Base-by-base conservation (phyloP, 1,140 invertebrate species). In the Cylas formicarius region DNA sequence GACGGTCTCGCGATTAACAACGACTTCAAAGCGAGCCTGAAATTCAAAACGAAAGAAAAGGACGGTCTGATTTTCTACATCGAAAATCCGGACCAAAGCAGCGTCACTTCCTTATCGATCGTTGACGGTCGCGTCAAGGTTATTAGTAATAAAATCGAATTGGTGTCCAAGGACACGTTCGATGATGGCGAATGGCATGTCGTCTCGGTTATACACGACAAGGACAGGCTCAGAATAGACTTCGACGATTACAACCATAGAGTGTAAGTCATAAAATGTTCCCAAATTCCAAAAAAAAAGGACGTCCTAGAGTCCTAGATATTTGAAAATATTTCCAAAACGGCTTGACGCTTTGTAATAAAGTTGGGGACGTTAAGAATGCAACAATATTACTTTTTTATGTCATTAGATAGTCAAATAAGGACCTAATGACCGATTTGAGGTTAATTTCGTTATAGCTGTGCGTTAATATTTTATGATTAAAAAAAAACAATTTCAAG, bases 101-200 rank as follows among this genome's bases (percentile, higher is more conserved):
- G 76, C 6, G 76, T 68, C 2, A 75, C 87, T 36, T 80, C 76
- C 0, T 61, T 94, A 1, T 75, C 79, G 0, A 38, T 94, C 14
- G 59, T 71, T 0, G 71, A 85, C 38, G 88, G 89, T 13, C 67
- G 72, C 18, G 62, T 93, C 1, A 72, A 78, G 0, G 71, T 92
- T 9, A 76, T 79, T 46, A 84, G 80, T 59, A 77, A 82, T 44
- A 74, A 74, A 7, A 74, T 75, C 52, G 70, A 74, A 45, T 60
- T 84, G 13, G 69, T 70, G 0, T 75, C 77, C 1, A 72, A 72
- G 6, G 66, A 75, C 2, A 77, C 70, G 1, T 91, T 87, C 63
- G 86, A 90, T 60, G 92, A 97, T 66, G 84, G 82, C 21, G 76
- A 85, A 42, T 96, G 93, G 90, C 94, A 98, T 66, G 89, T 90